phyloP scores from a whole-genome alignment of 1,140 invertebrate species.

The Panagrolaimus sp. region DNA sequence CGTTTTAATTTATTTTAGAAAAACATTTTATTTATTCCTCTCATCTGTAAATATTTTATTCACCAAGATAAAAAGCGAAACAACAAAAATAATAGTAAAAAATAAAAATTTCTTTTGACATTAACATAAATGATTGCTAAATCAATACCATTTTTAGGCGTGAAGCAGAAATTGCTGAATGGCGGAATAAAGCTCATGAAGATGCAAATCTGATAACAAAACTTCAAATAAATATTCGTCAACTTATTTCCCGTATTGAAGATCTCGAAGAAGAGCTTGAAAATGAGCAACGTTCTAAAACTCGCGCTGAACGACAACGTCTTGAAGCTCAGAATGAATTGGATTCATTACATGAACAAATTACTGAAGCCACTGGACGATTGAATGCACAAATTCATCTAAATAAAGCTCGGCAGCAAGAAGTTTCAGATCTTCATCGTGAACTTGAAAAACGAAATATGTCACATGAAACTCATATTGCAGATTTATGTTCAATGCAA shows the following conservation, averaged over 20 bases:
- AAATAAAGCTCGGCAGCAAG: conserved; percentile 96
- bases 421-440: conserved; percentile 71
- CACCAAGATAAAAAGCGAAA: too few species aligned
- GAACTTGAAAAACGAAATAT: conserved; percentile 95
- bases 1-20: background rate
- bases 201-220: conserved; percentile 75
- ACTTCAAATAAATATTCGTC: conserved; percentile 94
- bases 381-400: conserved; percentile 95
- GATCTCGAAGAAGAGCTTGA: conserved; percentile 95
- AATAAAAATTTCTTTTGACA: too few species aligned
- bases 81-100: too few species aligned
- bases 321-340: conserved; percentile 88
- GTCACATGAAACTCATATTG: conserved; percentile 87
- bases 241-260: conserved; percentile 87
- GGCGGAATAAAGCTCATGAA: conserved; percentile 39
- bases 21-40: too few species aligned
- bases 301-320: conserved; percentile 89
- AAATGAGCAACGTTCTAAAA: conserved; percentile 92
- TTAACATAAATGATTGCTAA: too few species aligned
- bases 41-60: too few species aligned
- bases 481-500: conserved; percentile 93
- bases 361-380: conserved; percentile 74
- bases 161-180: conserved; percentile 42
- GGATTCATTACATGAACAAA: conserved; percentile 86
- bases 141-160: conserved; percentile 7